Evolutionary conservation across 2,888 invertebrate genomes (phyloP).

Genomic region (Oscheius sp.): DNA sequence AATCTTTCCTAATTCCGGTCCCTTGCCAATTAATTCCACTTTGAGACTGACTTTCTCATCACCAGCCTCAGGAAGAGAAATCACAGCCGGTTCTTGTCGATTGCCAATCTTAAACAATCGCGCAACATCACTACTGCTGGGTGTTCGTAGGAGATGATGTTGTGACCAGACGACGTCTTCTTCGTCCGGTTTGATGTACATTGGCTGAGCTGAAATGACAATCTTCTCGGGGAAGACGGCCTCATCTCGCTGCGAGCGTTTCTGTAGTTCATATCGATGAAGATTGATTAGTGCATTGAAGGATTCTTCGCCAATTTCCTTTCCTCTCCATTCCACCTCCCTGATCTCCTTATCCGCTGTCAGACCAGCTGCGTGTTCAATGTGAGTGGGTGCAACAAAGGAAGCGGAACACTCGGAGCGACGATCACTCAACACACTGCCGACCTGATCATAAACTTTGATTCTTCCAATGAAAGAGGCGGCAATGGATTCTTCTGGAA

Average conservation of each 20-base stretch:
- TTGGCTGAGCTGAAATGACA: constrained; percentile 55
- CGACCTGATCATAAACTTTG: neutral
- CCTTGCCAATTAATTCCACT: constrained; percentile 56
- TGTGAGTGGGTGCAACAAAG: neutral
- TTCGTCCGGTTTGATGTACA: constrained; percentile 55
- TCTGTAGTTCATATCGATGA: constrained; percentile 52
- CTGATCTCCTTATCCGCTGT: constrained; percentile 5
- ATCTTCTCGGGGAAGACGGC: constrained; percentile 45
- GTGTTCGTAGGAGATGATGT: constrained; percentile 41
- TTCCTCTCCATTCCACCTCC: constrained; percentile 23
- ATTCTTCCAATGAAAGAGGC: neutral
- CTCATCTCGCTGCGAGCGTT: constrained; percentile 45
- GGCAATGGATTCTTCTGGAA: constrained; percentile 38
- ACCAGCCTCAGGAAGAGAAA: constrained; percentile 48
- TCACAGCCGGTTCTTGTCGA: constrained; percentile 32
- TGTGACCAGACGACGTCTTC: constrained; percentile 47
- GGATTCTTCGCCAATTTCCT: constrained; percentile 38
- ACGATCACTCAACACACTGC: constrained; percentile 1
- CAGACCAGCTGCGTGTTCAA: neutral
- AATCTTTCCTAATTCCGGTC: constrained; percentile 34
- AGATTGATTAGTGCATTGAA: constrained; percentile 58
- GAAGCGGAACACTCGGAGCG: neutral
- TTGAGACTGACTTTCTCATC: constrained; percentile 55
- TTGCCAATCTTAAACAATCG: constrained; percentile 34
- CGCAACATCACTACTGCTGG: constrained; percentile 25